phyloP scores from a whole-genome alignment of 2,888 invertebrate species.

The Cybosia mesomella region DNA sequence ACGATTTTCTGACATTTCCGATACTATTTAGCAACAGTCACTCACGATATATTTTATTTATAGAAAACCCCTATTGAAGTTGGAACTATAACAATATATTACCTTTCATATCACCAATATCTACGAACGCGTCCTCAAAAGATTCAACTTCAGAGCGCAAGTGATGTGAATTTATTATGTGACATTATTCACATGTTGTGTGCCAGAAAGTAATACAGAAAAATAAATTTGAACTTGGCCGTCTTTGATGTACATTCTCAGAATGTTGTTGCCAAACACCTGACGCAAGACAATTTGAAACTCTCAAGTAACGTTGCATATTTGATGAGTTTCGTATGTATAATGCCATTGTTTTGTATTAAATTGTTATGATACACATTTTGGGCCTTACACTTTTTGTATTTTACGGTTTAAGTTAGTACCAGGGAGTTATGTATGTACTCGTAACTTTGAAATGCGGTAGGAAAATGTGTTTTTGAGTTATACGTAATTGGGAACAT shows the following conservation, averaged over 20 bases:
- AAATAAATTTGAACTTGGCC: background rate
- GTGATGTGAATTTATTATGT: background rate
- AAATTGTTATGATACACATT: slow-evolving; percentile 7
- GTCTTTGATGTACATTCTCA: background rate
- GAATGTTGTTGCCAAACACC: slow-evolving; percentile 28
- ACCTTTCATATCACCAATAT: too few relatives aligned
- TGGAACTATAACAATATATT: too few relatives aligned
- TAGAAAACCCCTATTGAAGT: too few relatives aligned
- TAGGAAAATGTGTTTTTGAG: background rate
- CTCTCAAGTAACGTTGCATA: slow-evolving; percentile 32
- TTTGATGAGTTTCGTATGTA: slow-evolving; percentile 32
- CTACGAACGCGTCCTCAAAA: too few relatives aligned
- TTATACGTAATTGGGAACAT: background rate
- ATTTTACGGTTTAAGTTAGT: background rate
- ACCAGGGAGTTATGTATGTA: background rate
- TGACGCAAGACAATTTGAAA: slow-evolving; percentile 36
- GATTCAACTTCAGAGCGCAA: background rate
- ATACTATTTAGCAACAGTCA: too few relatives aligned
- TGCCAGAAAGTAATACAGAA: background rate
- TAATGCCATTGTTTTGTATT: slow-evolving; percentile 14
- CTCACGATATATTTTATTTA: too few relatives aligned
- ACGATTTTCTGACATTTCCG: too few relatives aligned
- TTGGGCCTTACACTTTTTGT: background rate
- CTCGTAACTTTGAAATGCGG: slow-evolving; percentile 1
- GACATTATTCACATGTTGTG: background rate